phyloP scores from a whole-genome alignment of 2,888 invertebrate genomes.

The Drosophila cyrtoloma region DNA sequence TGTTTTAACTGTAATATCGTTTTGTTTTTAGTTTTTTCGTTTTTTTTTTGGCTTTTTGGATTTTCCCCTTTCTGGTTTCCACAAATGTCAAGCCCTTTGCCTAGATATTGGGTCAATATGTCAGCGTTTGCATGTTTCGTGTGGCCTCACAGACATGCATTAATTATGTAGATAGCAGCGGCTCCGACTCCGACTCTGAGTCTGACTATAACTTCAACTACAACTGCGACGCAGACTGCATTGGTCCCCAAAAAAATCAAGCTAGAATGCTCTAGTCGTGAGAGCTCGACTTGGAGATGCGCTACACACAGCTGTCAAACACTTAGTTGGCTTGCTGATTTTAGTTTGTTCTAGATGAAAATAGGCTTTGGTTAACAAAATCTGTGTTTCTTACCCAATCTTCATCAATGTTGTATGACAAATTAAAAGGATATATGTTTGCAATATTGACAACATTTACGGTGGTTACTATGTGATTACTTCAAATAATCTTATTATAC shows the following conservation, averaged over 20 bases:
- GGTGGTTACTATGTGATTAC: not conserved
- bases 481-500: not conserved
- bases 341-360: not conserved
- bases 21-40: slow-evolving; percentile 53
- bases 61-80: slow-evolving; percentile 46
- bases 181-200: slow-evolving; percentile 23
- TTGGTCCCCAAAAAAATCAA: slow-evolving; percentile 19
- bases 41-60: slow-evolving; percentile 12
- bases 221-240: slow-evolving; percentile 44
- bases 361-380: not conserved
- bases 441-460: not conserved
- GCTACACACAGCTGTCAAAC: not conserved
- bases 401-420: not conserved
- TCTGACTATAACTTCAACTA: slow-evolving; percentile 26
- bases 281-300: not conserved
- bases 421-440: rapidly evolving
- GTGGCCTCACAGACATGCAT: slow-evolving; percentile 74
- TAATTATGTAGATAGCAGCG: slow-evolving; percentile 73
- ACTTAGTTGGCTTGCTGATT: not conserved
- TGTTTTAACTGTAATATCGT: slow-evolving; percentile 60
- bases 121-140: slow-evolving; percentile 81
- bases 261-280: slow-evolving; percentile 1
- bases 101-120: slow-evolving; percentile 80
- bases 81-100: slow-evolving; percentile 81
- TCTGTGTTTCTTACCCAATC: not conserved